A percentile compares a stretch with the other conserved stretches of the same genome.
phyloP scores from a whole-genome alignment of 2,113 vertebrate genomes.

The Panthera leo region DNA sequence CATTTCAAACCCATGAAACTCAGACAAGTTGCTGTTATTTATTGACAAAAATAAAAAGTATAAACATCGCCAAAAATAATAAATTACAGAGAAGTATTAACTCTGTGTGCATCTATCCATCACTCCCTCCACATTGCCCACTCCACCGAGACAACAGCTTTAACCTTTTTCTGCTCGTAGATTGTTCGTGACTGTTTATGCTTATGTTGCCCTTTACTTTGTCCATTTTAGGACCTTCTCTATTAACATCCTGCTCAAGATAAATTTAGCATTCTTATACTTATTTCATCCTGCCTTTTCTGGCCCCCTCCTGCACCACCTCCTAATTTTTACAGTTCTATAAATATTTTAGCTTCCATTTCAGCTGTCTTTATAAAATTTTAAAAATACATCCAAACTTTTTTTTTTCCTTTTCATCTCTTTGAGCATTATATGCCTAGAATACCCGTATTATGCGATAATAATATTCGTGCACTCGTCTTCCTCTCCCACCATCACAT shows the following conservation, averaged over 20 bases:
- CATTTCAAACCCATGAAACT: not conserved
- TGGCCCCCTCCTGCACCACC: not conserved
- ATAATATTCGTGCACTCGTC: not conserved
- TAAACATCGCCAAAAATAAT: not conserved
- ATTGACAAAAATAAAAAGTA: slow-evolving; percentile 10
- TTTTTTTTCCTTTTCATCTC: not conserved
- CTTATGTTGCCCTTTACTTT: not conserved
- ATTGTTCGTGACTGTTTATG: not conserved
- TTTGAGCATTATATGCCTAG: not conserved
- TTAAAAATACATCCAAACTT: not conserved
- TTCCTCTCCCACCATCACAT: not conserved
- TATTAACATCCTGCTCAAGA: not conserved
- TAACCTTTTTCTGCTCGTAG: not conserved
- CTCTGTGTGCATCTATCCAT: not conserved
- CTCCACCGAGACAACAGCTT: not conserved
- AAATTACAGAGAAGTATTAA: not conserved
- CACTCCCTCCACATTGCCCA: not conserved
- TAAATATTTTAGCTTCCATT: not conserved
- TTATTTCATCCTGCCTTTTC: not conserved
- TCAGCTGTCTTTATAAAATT: not conserved
- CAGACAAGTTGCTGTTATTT: not conserved
- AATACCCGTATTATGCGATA: not conserved
- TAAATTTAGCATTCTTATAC: not conserved
- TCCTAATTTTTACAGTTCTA: not conserved
- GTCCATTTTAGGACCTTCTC: not conserved